Conservation (phyloP, 2,113 vertebrate genomes). For the Gadus macrocephalus region DNA sequence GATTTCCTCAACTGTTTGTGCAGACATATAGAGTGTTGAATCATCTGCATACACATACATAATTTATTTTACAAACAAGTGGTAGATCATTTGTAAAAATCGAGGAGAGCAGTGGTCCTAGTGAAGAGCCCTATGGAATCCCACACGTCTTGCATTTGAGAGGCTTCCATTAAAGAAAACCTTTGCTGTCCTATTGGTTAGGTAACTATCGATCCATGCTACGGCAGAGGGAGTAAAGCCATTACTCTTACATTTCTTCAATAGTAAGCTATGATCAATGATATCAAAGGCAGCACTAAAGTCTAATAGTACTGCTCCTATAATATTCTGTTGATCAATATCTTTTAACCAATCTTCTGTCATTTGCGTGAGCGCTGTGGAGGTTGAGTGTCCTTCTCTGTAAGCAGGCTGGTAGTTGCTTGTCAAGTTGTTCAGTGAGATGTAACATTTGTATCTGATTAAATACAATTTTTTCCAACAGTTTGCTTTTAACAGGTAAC, state of each 20-base stretch:
- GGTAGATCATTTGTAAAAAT: no score
- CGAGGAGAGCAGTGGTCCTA: no score
- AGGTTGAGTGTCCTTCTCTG: neutral
- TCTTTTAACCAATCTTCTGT: neutral
- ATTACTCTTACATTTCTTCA: neutral
- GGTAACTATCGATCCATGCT: neutral
- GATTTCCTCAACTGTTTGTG: no score
- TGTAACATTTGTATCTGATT: constrained; percentile 7
- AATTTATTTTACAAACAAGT: no score
- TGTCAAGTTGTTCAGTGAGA: neutral
- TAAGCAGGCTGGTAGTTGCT: neutral
- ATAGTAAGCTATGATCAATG: neutral
- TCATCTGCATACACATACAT: no score
- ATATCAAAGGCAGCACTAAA: no score
- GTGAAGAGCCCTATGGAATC: no score
- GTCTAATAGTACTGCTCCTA: no score
- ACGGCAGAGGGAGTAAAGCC: neutral
- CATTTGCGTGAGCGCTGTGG: constrained; percentile 1
- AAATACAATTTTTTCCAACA: neutral
- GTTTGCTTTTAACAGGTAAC: constrained; percentile 9
- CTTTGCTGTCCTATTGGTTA: neutral
- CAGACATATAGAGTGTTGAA: no score
- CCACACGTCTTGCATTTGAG: neutral
- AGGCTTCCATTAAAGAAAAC: neutral
- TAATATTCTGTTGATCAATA: no score